These are phyloP conservation scores for Geotrypetes seraphini DNA, from an alignment of 2,797 vertebrate species.

Conservation along the genomic window DNA sequence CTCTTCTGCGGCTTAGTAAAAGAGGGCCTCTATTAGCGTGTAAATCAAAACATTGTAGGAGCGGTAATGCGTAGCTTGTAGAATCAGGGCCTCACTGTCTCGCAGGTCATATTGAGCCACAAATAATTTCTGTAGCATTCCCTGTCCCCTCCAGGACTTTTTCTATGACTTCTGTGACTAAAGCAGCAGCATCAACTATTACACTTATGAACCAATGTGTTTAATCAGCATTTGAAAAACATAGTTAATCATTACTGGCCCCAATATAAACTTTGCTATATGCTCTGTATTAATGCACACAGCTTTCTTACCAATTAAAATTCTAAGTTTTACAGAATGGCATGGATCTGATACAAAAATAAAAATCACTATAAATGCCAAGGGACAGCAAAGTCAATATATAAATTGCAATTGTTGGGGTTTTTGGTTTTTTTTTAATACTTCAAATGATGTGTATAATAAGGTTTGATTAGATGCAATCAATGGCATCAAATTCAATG, in stretches of 20 bases:
- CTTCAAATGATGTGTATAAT: slow-evolving; percentile 8
- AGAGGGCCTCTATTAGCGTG: no score
- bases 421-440: slow-evolving; percentile 8
- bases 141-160: no score
- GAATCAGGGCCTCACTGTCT: no score
- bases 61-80: no score
- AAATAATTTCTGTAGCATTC: no score
- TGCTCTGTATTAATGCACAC: slow-evolving; percentile 19
- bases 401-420: slow-evolving; percentile 34
- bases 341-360: slow-evolving; percentile 7
- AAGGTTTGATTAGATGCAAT: slow-evolving; percentile 2
- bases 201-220: slow-evolving; percentile 24
- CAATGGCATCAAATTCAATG: slow-evolving; percentile 8
- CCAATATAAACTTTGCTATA: slow-evolving; percentile 5
- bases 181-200: no score
- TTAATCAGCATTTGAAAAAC: slow-evolving; percentile 17
- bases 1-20: no score
- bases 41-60: no score
- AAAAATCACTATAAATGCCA: slow-evolving; percentile 14
- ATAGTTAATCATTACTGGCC: slow-evolving; percentile 11
- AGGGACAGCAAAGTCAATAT: slow-evolving; percentile 28
- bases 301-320: slow-evolving; percentile 33
- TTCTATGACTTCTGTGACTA: no score
- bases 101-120: no score
- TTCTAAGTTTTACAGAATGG: slow-evolving; percentile 22